A percentile compares a stretch with the other conserved stretches of the same genome.
Conservation (phyloP, 2,797 vertebrate genomes). For the Hydrocynus forskahlii region DNA sequence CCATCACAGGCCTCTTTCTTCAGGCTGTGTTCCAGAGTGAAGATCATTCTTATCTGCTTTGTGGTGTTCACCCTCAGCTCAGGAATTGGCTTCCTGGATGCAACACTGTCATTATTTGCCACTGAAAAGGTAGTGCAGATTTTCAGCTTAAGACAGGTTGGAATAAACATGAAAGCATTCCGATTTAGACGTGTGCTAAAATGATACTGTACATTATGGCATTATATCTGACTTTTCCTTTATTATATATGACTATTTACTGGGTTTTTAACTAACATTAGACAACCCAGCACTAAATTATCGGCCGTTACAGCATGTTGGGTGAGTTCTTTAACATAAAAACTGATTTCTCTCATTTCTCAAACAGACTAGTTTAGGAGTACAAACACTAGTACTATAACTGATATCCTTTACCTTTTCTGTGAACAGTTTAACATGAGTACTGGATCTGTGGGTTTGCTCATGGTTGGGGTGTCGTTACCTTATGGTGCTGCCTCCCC, state of each 20-base stretch:
- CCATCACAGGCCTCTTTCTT: slow-evolving; percentile 85
- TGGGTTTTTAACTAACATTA: too few species aligned
- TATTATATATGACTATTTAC: too few species aligned
- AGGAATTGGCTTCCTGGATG: slow-evolving; percentile 89
- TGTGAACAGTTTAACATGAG: slow-evolving; percentile 82
- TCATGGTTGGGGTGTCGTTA: slow-evolving; percentile 88
- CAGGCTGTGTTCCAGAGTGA: slow-evolving; percentile 78
- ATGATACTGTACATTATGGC: neutral
- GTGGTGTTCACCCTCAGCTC: slow-evolving; percentile 84
- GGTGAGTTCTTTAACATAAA: neutral
- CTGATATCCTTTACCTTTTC: slow-evolving; percentile 8
- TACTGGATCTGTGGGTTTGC: slow-evolving; percentile 86
- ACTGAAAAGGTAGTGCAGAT: slow-evolving; percentile 77
- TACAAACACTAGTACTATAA: neutral
- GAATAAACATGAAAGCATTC: neutral
- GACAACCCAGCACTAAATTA: too few species aligned
- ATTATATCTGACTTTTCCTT: neutral
- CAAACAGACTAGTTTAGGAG: neutral
- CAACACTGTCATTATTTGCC: slow-evolving; percentile 92
- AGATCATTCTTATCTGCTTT: slow-evolving; percentile 83
- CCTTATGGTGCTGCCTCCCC: slow-evolving; percentile 88
- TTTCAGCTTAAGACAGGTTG: neutral
- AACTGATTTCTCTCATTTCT: neutral
- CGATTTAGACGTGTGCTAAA: neutral
- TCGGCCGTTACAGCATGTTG: neutral